Percentiles rank a stretch among this genome's conserved stretches.
These are phyloP conservation scores for Paedocypris micromegethes DNA, from an alignment of 2,797 vertebrate species.

Conservation along the genomic window DNA sequence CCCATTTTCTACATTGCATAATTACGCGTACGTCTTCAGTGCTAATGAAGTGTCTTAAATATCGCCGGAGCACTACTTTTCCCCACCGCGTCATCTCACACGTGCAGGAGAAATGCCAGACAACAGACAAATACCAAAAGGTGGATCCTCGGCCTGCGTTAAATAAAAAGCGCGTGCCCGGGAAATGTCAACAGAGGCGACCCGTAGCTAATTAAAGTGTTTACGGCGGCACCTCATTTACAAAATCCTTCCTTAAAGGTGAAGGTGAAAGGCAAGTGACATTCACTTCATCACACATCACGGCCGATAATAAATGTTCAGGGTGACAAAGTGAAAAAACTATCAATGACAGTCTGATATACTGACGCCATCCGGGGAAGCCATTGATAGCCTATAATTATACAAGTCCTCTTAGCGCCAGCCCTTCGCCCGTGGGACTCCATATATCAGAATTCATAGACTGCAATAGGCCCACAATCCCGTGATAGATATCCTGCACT, in stretches of 20 bases:
- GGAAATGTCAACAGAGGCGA: constrained; percentile 36
- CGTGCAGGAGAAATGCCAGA: constrained; percentile 23
- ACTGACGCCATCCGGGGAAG: constrained; percentile 26
- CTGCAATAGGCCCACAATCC: constrained; percentile 11
- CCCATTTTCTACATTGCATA: no score
- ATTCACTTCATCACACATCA: background rate
- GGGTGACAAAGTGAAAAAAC: constrained; percentile 23
- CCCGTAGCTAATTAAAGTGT: constrained; percentile 27
- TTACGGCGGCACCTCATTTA: constrained; percentile 16
- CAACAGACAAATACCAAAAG: constrained; percentile 26
- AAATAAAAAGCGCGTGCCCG: constrained; percentile 23
- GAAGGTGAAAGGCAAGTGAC: constrained; percentile 20
- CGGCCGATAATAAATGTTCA: background rate
- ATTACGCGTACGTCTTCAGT: background rate
- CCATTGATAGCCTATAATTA: constrained; percentile 38
- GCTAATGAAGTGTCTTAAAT: constrained; percentile 10
- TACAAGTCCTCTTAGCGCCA: constrained; percentile 30
- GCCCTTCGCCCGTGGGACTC: constrained; percentile 2
- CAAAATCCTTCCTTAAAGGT: constrained; percentile 14
- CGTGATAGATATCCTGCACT: constrained; percentile 36
- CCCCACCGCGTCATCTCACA: constrained; percentile 5
- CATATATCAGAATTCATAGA: constrained; percentile 32
- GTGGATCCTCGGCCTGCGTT: constrained; percentile 2
- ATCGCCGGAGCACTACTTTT: constrained; percentile 1
- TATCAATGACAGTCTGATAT: constrained; percentile 39